phyloP scores from a whole-genome alignment of 2,888 invertebrate species.

The Stramonita haemastoma region DNA sequence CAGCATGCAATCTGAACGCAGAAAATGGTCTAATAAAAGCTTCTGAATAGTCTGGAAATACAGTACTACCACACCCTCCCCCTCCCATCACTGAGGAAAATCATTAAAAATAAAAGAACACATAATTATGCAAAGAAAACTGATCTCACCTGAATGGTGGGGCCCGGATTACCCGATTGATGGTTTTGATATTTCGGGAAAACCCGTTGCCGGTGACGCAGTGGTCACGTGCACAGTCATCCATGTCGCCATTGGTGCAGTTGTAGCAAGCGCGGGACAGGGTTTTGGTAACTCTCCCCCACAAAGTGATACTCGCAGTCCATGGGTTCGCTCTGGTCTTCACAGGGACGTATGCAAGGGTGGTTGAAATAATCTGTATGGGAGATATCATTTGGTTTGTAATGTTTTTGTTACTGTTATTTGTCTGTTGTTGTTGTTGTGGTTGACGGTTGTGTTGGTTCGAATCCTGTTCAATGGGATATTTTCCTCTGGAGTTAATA shows the following conservation, averaged over 20 bases:
- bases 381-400: too few relatives aligned
- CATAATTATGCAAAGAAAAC: neutral
- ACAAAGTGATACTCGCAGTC: slow-evolving; percentile 85
- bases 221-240: slow-evolving; percentile 87
- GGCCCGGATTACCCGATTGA: slow-evolving; percentile 92
- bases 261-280: slow-evolving; percentile 91
- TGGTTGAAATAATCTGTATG: slow-evolving; percentile 72
- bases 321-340: slow-evolving; percentile 81
- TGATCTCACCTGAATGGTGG: slow-evolving; percentile 80
- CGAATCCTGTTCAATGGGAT: too few relatives aligned
- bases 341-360: slow-evolving; percentile 85
- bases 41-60: too few relatives aligned
- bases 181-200: slow-evolving; percentile 83
- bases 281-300: slow-evolving; percentile 89
- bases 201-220: slow-evolving; percentile 92
- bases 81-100: too few relatives aligned
- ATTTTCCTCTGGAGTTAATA: too few relatives aligned
- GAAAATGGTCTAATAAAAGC: too few relatives aligned
- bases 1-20: too few relatives aligned
- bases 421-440: too few relatives aligned
- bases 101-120: too few relatives aligned
- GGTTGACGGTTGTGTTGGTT: too few relatives aligned
- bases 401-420: too few relatives aligned
- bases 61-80: too few relatives aligned
- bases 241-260: slow-evolving; percentile 84